Evolutionary conservation across 2,113 vertebrate species (phyloP).

Genomic region (Lutjanus erythropterus): DNA sequence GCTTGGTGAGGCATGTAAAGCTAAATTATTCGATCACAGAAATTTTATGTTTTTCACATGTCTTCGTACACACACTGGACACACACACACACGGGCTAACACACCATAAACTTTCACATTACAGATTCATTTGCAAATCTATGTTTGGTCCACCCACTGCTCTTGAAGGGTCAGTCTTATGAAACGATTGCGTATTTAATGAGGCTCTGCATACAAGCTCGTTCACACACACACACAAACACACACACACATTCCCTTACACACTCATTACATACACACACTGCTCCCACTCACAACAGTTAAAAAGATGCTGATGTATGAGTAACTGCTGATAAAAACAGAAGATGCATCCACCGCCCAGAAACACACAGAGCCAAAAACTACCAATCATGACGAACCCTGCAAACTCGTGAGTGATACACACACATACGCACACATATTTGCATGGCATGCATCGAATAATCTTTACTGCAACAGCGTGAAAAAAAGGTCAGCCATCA

Average conservation of each 20-base stretch:
- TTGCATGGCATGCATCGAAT: conserved; percentile 55
- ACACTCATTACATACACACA: conserved; percentile 38
- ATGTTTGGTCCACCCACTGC: conserved; percentile 71
- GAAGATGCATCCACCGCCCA: conserved; percentile 61
- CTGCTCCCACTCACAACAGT: conserved; percentile 73
- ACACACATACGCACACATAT: conserved; percentile 4
- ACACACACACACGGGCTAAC: conserved; percentile 5
- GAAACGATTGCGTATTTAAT: conserved; percentile 77
- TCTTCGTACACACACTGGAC: background rate
- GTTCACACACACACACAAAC: conserved; percentile 11
- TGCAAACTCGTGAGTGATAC: conserved; percentile 45
- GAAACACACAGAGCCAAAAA: conserved; percentile 47
- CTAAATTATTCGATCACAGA: conserved; percentile 58
- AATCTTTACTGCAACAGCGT: conserved; percentile 61
- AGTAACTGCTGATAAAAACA: conserved; percentile 77
- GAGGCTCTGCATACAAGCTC: conserved; percentile 58
- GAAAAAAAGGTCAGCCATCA: conserved; percentile 69
- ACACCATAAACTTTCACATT: conserved; percentile 55
- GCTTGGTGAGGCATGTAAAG: conserved; percentile 30
- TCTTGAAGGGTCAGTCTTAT: conserved; percentile 75
- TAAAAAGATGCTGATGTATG: conserved; percentile 79
- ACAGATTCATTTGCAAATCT: conserved; percentile 67
- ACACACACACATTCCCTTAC: conserved; percentile 25
- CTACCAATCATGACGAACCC: conserved; percentile 49
- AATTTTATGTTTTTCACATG: conserved; percentile 29